These are phyloP conservation scores for Lithophane leautieri DNA, from an alignment of 2,888 invertebrate species.

Conservation along the genomic window DNA sequence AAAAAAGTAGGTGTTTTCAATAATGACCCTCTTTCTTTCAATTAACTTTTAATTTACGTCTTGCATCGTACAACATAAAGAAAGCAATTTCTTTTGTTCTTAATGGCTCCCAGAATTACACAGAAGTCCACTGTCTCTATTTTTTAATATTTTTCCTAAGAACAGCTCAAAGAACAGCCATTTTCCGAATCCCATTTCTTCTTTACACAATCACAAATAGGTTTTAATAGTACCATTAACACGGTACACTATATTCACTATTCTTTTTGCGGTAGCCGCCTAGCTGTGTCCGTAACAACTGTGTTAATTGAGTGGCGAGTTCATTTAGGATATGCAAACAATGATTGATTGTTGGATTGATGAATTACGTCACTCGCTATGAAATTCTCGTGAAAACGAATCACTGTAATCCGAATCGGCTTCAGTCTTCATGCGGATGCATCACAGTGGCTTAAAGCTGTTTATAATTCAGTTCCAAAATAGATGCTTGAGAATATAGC, in stretches of 20 bases:
- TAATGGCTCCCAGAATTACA: conserved; percentile 10
- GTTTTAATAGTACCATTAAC: conserved; percentile 19
- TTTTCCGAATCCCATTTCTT: conserved; percentile 19
- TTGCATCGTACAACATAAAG: not conserved
- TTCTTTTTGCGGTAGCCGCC: conserved; percentile 5
- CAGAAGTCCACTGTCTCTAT: not conserved
- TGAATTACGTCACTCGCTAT: conserved; percentile 13
- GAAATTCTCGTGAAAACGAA: conserved; percentile 18
- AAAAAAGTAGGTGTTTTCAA: not conserved
- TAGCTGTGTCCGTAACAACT: conserved; percentile 2
- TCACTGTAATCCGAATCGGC: conserved; percentile 6
- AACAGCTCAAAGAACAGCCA: conserved; percentile 9
- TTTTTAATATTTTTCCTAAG: conserved; percentile 21
- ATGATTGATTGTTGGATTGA: conserved; percentile 52
- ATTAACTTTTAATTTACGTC: not conserved
- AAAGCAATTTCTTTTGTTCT: conserved; percentile 7
- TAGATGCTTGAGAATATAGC: too few relatives aligned
- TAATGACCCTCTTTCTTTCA: not conserved
- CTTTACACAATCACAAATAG: conserved; percentile 17
- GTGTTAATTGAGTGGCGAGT: conserved; percentile 50
- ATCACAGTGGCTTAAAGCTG: not conserved
- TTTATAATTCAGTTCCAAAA: not conserved
- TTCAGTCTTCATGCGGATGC: not conserved
- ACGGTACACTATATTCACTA: not conserved
- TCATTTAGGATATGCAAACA: conserved; percentile 61